Percentiles rank a stretch among this genome's conserved stretches.
Conservation (phyloP, 2,113 vertebrate species). For the Aphyosemion australe region DNA sequence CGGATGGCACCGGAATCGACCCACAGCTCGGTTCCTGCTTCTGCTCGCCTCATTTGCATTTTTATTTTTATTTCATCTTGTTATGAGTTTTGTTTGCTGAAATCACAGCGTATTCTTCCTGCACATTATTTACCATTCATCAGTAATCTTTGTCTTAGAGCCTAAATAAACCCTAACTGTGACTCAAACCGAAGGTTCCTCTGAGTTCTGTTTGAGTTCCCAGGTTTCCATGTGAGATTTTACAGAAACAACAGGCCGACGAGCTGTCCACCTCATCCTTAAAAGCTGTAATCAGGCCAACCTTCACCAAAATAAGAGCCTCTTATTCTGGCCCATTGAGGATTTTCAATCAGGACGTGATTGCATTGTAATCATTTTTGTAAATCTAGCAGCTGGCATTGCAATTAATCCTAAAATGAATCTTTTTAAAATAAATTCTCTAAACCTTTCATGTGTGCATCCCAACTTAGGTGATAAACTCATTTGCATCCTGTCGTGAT, state of each 20-base stretch:
- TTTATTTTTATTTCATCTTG: slow-evolving; percentile 7
- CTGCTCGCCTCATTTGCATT: slow-evolving; percentile 11
- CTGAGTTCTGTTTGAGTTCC: slow-evolving; percentile 17
- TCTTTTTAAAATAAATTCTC: slow-evolving; percentile 1
- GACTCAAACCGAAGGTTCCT: not conserved
- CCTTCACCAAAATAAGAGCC: slow-evolving; percentile 10
- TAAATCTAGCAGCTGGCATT: slow-evolving; percentile 54
- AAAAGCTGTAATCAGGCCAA: slow-evolving; percentile 31
- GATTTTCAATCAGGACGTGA: slow-evolving; percentile 43
- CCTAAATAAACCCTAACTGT: slow-evolving; percentile 8
- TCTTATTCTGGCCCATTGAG: slow-evolving; percentile 15
- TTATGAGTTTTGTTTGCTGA: not conserved
- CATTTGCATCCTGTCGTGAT: slow-evolving; percentile 40
- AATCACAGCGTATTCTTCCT: not conserved
- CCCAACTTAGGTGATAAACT: slow-evolving; percentile 43
- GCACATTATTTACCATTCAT: slow-evolving; percentile 21
- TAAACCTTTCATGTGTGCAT: slow-evolving; percentile 22
- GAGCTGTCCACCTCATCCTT: slow-evolving; percentile 16
- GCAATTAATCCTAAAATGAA: slow-evolving; percentile 50
- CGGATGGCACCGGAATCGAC: slow-evolving; percentile 20
- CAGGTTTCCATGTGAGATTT: slow-evolving; percentile 14
- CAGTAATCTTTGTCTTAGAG: not conserved
- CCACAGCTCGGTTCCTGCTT: slow-evolving; percentile 19
- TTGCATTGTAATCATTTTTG: slow-evolving; percentile 59
- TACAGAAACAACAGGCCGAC: slow-evolving; percentile 9